These are phyloP conservation scores for Plebejus argus DNA, from an alignment of 2,888 invertebrate species.

Conservation along the genomic window DNA sequence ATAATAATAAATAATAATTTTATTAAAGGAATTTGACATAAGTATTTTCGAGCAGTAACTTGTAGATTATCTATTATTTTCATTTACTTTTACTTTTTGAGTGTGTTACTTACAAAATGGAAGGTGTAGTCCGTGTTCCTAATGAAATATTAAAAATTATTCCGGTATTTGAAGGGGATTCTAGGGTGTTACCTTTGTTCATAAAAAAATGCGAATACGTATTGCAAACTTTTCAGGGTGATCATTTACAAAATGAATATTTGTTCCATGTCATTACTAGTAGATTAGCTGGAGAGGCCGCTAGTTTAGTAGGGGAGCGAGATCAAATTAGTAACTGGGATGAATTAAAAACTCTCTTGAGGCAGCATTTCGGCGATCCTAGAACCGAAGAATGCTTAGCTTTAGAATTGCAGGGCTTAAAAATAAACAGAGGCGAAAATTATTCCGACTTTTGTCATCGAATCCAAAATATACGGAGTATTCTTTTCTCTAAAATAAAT, in stretches of 20 bases:
- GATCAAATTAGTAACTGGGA: slow-evolving; percentile 36
- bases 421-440: slow-evolving; percentile 37
- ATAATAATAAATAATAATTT: too few relatives aligned
- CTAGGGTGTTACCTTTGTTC: slow-evolving; percentile 25
- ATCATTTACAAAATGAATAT: slow-evolving; percentile 35
- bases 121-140: slow-evolving; percentile 25
- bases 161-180: slow-evolving; percentile 26
- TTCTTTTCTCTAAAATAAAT: slow-evolving; percentile 37
- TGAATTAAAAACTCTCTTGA: slow-evolving; percentile 35
- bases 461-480: slow-evolving; percentile 38
- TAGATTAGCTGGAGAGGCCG: slow-evolving; percentile 36
- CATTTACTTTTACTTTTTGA: slow-evolving; percentile 26
- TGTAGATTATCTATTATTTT: neutral
- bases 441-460: slow-evolving; percentile 41
- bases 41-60: too few relatives aligned
- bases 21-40: too few relatives aligned
- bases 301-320: slow-evolving; percentile 33
- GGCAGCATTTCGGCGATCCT: slow-evolving; percentile 38
- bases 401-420: slow-evolving; percentile 37
- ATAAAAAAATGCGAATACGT: slow-evolving; percentile 38
- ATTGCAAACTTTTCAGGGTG: slow-evolving; percentile 27
- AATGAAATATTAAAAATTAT: slow-evolving; percentile 32
- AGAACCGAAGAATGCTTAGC: slow-evolving; percentile 38
- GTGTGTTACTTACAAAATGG: slow-evolving; percentile 19
- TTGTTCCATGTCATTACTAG: slow-evolving; percentile 39